Base-by-base conservation (phyloP, 2,113 vertebrate genomes). In the Dissostichus mawsoni region DNA sequence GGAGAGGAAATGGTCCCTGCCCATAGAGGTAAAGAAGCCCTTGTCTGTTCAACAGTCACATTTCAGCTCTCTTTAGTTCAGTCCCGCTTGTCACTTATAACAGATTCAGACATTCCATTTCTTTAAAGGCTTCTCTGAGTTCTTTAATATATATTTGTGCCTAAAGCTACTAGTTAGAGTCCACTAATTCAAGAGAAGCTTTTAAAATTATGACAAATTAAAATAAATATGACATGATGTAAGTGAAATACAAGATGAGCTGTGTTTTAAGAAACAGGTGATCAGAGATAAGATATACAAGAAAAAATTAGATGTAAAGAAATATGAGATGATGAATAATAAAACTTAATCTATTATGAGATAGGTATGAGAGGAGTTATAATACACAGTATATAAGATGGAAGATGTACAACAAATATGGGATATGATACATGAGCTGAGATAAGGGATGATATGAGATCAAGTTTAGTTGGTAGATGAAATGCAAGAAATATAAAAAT, bases 31-130 rank as follows among this genome's bases (percentile, higher is more conserved):
- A 87, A 92, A 92, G 90, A 83, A 81, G 16, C 56, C 83, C 88
- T 92, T 93, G 90, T 93, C 68, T 87, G 33, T 66, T 77, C 70
- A 86, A 91, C 90, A 92, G 90, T 87, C 83, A 80, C 84, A 85
- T 79, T 91, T 92, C 80, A 92, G 78, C 81, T 85, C 66, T 68
- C 47, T 85, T 76, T 77, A 76, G 55, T 80, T 79, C 52, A 72
- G 52, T 63, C 53, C 50, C 33, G 69, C 52, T 48, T 75, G 67
- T 78, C 69, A 78, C 68, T 69, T 83, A 44, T 16, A 45, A 45
- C 61, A 47, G 25, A 47, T 71, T 29, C 76, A 70, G 25, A 78
- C 20, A 25, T 69, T 80, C 55, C 62, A 74, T 50, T 62, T 63
- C 61, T 84, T 58, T 18, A 44, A 59, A 10, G 17, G 9, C 41